Evolutionary conservation across 2,113 vertebrate species (phyloP), one percentile per base, ranked within the genome.

Genomic region (Tiliqua scincoides): DNA sequence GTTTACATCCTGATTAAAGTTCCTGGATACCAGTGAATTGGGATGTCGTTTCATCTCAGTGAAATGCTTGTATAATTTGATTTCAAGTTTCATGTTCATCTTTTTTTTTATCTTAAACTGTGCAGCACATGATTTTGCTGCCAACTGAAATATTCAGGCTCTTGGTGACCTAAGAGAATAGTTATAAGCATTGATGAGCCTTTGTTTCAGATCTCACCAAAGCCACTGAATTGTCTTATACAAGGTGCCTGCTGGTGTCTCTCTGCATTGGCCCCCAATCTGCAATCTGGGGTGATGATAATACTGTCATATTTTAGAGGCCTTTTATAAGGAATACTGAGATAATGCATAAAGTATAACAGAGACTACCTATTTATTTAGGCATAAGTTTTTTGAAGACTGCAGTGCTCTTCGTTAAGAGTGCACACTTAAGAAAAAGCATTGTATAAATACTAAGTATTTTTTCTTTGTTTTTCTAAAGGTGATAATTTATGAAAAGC

Each of bases 401-500:
- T 48, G 8, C 43, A 48, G 43, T 48, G 43, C 43, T 48, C 43
- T 48, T 48, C 43, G 8, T 48, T 8, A 48, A 48, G 43, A 5
- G 70, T 37, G 32, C 20, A 63, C 1, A 30, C 10, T 37, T 40
- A 2, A 18, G 20, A 43, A 83, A 48, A 61, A 62, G 1, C 54
- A 61, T 27, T 59, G 14, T 68, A 32, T 70, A 59, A 70, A 12
- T 52, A 17, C 17, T 2, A 14, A 77, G 43, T 40, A 37, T 57
- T 17, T 59, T 86, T 12, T 37, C 85, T 90, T 1, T 63, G 86
- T 94, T 94, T 73, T 37, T 0, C 87, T 91, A 3, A 87, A 99
- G 99, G 96, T 97, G 1, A 52, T 99, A 21, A 43, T 98, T 90
- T 99, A 97, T 85, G 98, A 99, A 93, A 98, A 98, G 92, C 97